Percentiles rank a stretch among this genome's conserved stretches.
Conservation (phyloP, 2,888 invertebrate genomes). For the Ernsta delagoae region DNA sequence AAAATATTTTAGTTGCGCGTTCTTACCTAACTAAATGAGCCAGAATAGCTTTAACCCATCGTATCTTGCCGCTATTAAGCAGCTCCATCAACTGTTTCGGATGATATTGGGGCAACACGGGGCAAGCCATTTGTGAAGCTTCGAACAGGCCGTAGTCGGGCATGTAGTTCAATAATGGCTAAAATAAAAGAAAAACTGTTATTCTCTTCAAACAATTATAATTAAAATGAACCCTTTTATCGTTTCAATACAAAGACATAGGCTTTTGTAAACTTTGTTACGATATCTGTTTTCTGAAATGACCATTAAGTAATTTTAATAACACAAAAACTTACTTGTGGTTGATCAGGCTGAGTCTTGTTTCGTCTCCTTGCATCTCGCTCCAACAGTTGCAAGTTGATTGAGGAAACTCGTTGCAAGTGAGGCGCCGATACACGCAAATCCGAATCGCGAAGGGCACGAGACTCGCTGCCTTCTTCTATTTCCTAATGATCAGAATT, state of each 20-base stretch:
- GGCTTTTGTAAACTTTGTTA: no score
- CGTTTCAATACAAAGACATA: no score
- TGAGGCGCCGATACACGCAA: conserved; percentile 91
- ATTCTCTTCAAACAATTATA: not conserved
- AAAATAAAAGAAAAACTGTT: not conserved
- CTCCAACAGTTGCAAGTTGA: conserved; percentile 92
- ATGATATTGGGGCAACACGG: conserved; percentile 99
- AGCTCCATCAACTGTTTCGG: conserved; percentile 99
- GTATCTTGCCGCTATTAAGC: conserved; percentile 98
- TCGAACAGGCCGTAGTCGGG: conserved; percentile 98
- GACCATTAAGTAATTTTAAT: no score
- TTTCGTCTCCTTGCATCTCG: conserved; percentile 88
- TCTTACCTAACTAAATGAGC: conserved; percentile 95
- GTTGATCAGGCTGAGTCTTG: conserved; percentile 81
- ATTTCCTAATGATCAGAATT: conserved; percentile 73
- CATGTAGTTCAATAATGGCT: conserved; percentile 89
- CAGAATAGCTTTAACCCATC: conserved; percentile 99
- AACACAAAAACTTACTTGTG: conserved; percentile 58
- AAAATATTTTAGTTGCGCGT: not conserved
- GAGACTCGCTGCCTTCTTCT: conserved; percentile 89
- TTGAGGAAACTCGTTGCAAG: conserved; percentile 92
- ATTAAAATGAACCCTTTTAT: not conserved
- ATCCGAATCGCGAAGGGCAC: conserved; percentile 89
- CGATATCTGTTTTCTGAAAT: no score
- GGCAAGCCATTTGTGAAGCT: conserved; percentile 98